Percentiles rank a stretch among this genome's conserved stretches.
phyloP scores from a whole-genome alignment of 2,113 vertebrate species.

The Brachypodius melanocephalos region DNA sequence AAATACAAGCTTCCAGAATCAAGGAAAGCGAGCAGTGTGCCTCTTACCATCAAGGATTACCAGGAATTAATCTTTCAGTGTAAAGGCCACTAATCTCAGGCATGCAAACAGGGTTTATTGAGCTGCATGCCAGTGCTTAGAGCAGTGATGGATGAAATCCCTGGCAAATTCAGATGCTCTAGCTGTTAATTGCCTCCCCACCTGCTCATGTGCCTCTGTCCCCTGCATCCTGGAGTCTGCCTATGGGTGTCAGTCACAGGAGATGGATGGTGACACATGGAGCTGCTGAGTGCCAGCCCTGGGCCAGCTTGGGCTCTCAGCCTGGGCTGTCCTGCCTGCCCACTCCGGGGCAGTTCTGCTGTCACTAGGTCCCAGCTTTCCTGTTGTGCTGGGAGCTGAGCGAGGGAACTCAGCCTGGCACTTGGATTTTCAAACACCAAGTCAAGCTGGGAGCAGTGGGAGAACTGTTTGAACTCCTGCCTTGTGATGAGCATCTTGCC shows the following conservation, averaged over 20 bases:
- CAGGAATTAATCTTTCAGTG: conserved; percentile 3
- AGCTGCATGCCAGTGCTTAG: conserved; percentile 49
- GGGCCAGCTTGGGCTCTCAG: conserved; percentile 45
- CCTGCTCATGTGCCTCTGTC: conserved; percentile 64
- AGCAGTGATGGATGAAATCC: conserved; percentile 70
- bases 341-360: background rate
- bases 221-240: conserved; percentile 11
- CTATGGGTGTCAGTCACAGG: conserved; percentile 37
- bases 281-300: conserved; percentile 58
- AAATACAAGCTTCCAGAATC: background rate
- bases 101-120: conserved; percentile 56
- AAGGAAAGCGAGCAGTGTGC: background rate
- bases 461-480: conserved; percentile 35
- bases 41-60: conserved; percentile 16
- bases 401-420: background rate
- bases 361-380: conserved; percentile 39
- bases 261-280: conserved; percentile 76
- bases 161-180: conserved; percentile 55
- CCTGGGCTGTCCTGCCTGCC: conserved; percentile 53
- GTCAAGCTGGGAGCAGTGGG: background rate
- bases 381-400: conserved; percentile 14
- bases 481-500: conserved; percentile 16
- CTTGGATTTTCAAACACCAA: background rate
- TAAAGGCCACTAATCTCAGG: conserved; percentile 52
- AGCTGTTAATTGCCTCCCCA: conserved; percentile 69